These are phyloP conservation scores for Manis javanica DNA, from an alignment of 2,797 vertebrate species.

Conservation along the genomic window DNA sequence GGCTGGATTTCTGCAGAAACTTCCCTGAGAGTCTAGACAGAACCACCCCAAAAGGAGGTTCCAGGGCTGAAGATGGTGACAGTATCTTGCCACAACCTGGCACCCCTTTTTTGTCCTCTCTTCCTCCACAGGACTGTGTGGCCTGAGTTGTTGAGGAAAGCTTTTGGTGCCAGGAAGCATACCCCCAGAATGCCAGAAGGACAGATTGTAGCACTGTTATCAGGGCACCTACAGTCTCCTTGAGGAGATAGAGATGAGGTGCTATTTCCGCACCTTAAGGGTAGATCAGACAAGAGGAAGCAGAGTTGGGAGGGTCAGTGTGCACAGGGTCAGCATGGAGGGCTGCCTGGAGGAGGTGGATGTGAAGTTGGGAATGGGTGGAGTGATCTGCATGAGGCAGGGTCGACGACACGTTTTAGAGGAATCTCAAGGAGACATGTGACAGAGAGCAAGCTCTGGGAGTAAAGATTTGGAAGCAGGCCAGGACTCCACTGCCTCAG, in stretches of 20 bases:
- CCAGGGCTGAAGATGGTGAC: not conserved
- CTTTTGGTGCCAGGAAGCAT: not conserved
- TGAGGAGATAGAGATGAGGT: not conserved
- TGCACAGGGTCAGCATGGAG: not conserved
- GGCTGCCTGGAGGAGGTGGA: not conserved
- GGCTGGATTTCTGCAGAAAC: not conserved
- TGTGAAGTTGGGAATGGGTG: accelerated
- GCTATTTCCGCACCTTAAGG: accelerated
- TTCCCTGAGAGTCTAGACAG: not conserved
- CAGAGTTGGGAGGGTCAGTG: not conserved
- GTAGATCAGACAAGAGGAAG: not conserved
- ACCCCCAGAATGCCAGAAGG: not conserved
- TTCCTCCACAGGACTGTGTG: not conserved
- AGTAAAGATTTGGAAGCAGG: not conserved
- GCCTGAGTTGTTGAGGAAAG: accelerated
- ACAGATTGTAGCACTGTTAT: too few species aligned
- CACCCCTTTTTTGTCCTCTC: not conserved
- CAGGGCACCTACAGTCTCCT: not conserved
- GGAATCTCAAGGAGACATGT: not conserved
- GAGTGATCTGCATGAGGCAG: not conserved
- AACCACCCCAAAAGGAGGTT: not conserved
- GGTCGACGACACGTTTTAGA: not conserved
- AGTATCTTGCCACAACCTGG: accelerated
- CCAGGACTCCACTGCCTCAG: accelerated
- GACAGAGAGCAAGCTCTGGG: not conserved